Base-by-base conservation (phyloP, 2,113 vertebrate species). In the Procavia capensis region DNA sequence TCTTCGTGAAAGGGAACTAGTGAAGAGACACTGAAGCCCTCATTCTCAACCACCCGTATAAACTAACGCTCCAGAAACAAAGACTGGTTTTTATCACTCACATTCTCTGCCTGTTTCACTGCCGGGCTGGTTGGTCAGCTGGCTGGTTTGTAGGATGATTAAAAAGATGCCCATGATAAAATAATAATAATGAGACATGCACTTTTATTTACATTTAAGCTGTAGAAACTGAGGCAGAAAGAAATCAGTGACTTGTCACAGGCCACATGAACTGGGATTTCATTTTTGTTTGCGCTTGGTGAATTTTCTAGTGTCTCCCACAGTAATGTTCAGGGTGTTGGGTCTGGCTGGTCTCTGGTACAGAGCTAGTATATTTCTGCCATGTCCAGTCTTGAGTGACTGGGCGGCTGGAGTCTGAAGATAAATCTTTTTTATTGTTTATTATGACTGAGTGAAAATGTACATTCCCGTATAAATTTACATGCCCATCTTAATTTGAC, bases 311-410 rank as follows among this genome's bases (percentile, higher is more conserved):
- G 43, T n/a, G 4, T 9, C 63, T 75, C 14, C 13, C 19, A 47
- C n/a, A 57, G 5, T 1, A 2, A 24, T 0, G 3, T 3, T 8
- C 22, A 34, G 61, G 17, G 45, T 7, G 27, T 16, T 34, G 39
- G 8, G 5, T 25, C n/a, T 39, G 29, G 41, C 16, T n/a, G n/a
- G 20, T 47, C 66, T 43, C n/a, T 0, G 3, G 14, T 9, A 6
- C 0, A 29, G 4, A 20, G 13, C 2, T 6, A 25, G 1, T 17
- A 5, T 9, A 10, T 24, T 25, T n/a, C 43, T 36, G 47, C 16
- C 6, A 0, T 3, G 6, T 54, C 3, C n/a, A 4, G 0, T 45
- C 20, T 14, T 13, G 4, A 39, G 39, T 13, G n/a, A 17, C 3
- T 10, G 19, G 1, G 19, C 25, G n/a, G 22, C 5, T n/a, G 41